Evolutionary conservation across 2,113 vertebrate genomes (phyloP), one percentile per base, ranked within the genome.

Genomic region (Datnioides undecimradiatus): DNA sequence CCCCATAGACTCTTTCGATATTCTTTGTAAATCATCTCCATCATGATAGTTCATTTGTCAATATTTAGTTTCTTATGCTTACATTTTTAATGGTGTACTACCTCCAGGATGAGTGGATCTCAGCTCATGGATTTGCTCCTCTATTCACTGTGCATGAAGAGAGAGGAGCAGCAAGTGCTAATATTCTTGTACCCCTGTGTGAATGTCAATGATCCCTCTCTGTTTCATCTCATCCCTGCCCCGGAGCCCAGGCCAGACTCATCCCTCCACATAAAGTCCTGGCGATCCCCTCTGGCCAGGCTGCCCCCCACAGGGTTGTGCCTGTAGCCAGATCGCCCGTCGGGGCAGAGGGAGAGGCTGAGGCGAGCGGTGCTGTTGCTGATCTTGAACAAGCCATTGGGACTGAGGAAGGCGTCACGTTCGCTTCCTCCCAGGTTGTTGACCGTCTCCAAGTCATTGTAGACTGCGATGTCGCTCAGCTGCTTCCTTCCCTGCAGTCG

Each of bases 371-470:
- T 89, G 43, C 91, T 92, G 88, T 95, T 95, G 87, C 93, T 94
- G 85, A 94, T 93, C 82, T 95, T 95, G 69, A 91, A 92, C 64
- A 91, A 49, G 16, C 95, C 87, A 0, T 90, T 93, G 0, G 94
- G 91, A 31, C 92, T 69, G 6, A 95, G 91, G 83, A 95, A 94
- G 27, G 93, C 80, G 0, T 96, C 95, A 63, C 94, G 91, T 51
- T 96, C 95, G n/a, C 86, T 93, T 5, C 83, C 86, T 0, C 90
- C 92, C 40, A 88, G 58, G 86, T 95, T 95, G 87, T 95, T 96
- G 70, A 94, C 91, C 0, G 92, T 88, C 21, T 95, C 96, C 81
- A 96, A 76, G 85, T 96, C 94, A 0, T 95, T 96, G 67, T 93
- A 95, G 54, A 96, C 95, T 0, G 93, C 91, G 0, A 27, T 73